Evolutionary conservation across 2,113 vertebrate genomes (phyloP).

Genomic region (Nycticorax nycticorax): DNA sequence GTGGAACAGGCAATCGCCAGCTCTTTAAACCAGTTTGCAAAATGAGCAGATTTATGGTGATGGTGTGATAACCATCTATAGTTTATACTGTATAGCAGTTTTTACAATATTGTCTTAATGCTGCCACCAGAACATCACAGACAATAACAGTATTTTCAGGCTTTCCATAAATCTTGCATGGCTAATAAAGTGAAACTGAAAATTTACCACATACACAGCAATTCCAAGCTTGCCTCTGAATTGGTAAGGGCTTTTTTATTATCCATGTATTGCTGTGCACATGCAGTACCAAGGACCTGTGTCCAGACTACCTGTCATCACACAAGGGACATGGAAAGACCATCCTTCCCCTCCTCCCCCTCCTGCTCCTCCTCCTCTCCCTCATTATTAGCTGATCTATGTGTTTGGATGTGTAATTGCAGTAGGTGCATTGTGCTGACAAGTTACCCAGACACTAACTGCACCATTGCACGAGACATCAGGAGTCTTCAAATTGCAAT

Average conservation of each 20-base stretch:
- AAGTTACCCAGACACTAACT: background rate
- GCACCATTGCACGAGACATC: rapidly evolving
- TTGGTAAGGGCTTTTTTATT: background rate
- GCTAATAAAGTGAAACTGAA: background rate
- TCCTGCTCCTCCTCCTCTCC: background rate
- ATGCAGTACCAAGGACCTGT: background rate
- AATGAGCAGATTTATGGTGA: background rate
- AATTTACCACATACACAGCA: background rate
- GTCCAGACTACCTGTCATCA: background rate
- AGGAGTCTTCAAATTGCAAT: background rate
- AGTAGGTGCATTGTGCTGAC: background rate
- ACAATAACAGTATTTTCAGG: background rate
- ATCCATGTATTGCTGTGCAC: background rate
- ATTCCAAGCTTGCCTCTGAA: background rate
- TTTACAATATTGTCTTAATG: background rate
- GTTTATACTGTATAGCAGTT: background rate
- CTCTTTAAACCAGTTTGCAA: background rate
- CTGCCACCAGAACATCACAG: background rate
- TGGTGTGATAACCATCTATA: background rate
- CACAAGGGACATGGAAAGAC: too few relatives aligned
- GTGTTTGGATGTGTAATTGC: background rate
- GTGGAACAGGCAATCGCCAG: background rate
- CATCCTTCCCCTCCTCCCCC: background rate
- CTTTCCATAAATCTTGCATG: background rate
- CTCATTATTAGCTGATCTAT: rapidly evolving